A percentile compares a stretch with the other conserved stretches of the same genome.
These are phyloP conservation scores for Rhabdornis inornatus DNA, from an alignment of 2,113 vertebrate genomes.

Conservation along the genomic window DNA sequence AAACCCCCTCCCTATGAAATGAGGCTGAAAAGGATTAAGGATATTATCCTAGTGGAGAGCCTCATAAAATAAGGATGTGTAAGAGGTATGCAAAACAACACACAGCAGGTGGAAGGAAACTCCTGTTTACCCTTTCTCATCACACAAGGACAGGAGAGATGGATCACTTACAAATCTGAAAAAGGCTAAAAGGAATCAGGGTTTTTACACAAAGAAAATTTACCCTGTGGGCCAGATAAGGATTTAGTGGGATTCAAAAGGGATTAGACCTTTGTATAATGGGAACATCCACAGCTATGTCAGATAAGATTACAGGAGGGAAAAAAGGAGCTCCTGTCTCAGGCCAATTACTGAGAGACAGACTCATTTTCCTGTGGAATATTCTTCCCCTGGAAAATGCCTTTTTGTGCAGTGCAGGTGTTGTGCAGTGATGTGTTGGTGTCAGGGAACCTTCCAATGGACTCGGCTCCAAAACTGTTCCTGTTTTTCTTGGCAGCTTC, in stretches of 20 bases:
- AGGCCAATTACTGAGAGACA: not conserved
- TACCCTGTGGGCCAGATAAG: slow-evolving; percentile 41
- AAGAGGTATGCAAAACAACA: not conserved
- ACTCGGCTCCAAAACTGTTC: not conserved
- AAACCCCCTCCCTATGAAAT: not conserved
- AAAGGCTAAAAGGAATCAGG: not conserved
- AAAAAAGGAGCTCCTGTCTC: not conserved
- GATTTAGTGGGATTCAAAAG: slow-evolving; percentile 31
- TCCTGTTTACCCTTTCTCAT: not conserved
- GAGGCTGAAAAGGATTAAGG: not conserved
- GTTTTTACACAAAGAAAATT: slow-evolving; percentile 36
- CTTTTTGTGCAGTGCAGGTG: not conserved
- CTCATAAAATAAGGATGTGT: not conserved
- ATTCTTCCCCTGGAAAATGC: not conserved
- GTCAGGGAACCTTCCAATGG: not conserved
- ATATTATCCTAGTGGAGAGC: not conserved
- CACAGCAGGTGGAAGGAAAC: not conserved
- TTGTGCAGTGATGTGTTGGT: fast-evolving
- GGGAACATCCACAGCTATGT: slow-evolving; percentile 14
- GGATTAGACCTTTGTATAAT: slow-evolving; percentile 56
- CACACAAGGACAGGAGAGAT: not conserved
- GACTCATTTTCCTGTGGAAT: not conserved
- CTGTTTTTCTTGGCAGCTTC: not conserved
- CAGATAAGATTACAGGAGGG: slow-evolving; percentile 45
- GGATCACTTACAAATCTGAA: slow-evolving; percentile 18